These are phyloP conservation scores for Yponomeuta plumbellus DNA, from an alignment of 2,888 invertebrate genomes.

Conservation along the genomic window DNA sequence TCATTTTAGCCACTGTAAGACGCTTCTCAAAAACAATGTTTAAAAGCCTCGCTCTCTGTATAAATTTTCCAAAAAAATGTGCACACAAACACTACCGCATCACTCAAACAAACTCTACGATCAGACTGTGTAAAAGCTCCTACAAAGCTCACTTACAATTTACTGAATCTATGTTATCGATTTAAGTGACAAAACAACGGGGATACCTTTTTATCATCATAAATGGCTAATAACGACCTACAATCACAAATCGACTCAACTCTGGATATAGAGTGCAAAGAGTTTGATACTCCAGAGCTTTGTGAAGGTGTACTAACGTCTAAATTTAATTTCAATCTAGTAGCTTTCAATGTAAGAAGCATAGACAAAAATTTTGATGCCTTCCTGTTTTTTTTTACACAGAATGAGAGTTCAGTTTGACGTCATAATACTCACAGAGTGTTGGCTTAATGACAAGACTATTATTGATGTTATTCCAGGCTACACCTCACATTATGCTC, in stretches of 20 bases:
- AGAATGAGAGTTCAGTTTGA: not conserved
- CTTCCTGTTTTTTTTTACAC: not conserved
- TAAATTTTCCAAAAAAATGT: no score
- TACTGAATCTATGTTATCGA: no score
- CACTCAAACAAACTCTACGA: no score
- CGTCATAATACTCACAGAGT: constrained; percentile 17
- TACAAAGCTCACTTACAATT: no score
- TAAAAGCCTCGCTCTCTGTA: no score
- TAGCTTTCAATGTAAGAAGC: constrained; percentile 19
- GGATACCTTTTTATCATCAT: no score
- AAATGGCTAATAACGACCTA: not conserved
- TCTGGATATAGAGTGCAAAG: constrained; percentile 22
- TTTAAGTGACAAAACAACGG: no score
- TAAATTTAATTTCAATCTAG: constrained; percentile 14
- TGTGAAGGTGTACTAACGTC: not conserved
- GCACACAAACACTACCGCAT: no score
- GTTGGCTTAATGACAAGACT: constrained; percentile 19
- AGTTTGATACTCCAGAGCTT: not conserved
- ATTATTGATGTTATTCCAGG: constrained; percentile 7
- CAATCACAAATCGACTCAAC: not conserved
- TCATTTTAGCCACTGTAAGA: no score
- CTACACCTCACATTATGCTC: constrained; percentile 16
- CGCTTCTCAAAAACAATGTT: no score
- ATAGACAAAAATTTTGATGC: no score
- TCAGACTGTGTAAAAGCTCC: no score